Evolutionary conservation across 2,888 invertebrate genomes (phyloP).

Genomic region (Rhorus exstirpatorius): DNA sequence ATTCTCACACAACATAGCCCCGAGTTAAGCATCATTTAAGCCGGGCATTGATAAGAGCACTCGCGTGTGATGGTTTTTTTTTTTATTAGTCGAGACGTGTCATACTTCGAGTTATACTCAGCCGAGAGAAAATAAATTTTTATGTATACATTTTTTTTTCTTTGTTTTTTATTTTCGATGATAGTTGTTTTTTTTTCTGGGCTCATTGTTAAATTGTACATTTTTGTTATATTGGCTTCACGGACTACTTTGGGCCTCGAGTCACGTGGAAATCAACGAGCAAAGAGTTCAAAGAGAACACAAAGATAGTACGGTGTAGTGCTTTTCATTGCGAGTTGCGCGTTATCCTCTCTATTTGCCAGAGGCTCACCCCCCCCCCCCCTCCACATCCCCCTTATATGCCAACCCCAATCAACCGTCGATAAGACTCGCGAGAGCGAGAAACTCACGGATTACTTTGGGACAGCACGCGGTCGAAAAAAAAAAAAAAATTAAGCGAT

Average conservation of each 20-base stretch:
- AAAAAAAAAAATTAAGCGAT: conserved; percentile 30
- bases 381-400: neutral
- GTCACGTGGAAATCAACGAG: neutral
- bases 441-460: conserved; percentile 30
- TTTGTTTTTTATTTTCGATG: neutral
- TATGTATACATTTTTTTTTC: neutral
- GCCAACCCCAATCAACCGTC: neutral
- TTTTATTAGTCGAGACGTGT: conserved; percentile 4
- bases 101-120: conserved; percentile 1
- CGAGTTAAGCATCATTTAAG: neutral
- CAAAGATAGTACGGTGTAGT: neutral
- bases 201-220: no score
- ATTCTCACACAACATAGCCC: conserved; percentile 11
- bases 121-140: neutral
- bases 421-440: conserved; percentile 52
- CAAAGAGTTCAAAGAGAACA: neutral
- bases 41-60: conserved; percentile 14
- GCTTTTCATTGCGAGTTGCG: conserved; percentile 43
- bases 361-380: conserved; percentile 13
- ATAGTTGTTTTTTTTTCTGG: no score
- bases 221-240: no score
- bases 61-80: neutral
- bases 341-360: conserved; percentile 45
- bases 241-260: neutral
- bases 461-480: conserved; percentile 25